Evolutionary conservation across 2,888 invertebrate species (phyloP).

Genomic region (Caenorhabditis sp.): DNA sequence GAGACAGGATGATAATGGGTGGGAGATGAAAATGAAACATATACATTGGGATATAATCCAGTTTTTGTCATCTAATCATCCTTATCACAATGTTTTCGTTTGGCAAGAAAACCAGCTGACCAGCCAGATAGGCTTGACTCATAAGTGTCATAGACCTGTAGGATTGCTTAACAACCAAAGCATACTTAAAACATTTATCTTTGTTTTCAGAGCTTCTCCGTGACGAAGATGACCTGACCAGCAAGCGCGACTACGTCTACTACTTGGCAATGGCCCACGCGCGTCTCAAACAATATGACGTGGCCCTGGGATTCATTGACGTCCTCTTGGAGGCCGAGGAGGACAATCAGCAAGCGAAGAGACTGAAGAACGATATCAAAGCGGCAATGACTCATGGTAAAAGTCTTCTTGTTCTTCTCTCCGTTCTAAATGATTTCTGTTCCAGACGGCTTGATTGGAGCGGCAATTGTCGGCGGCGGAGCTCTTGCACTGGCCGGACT

Average conservation of each 20-base stretch:
- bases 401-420: too few relatives aligned
- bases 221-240: slow-evolving; percentile 83
- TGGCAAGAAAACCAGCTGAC: not conserved
- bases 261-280: slow-evolving; percentile 95
- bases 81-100: not conserved
- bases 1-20: not conserved
- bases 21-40: not conserved
- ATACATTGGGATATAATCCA: not conserved
- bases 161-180: too few relatives aligned
- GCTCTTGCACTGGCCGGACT: slow-evolving; percentile 71
- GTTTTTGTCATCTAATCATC: not conserved
- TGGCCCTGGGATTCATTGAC: slow-evolving; percentile 88
- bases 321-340: slow-evolving; percentile 88
- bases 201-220: slow-evolving; percentile 80
- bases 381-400: slow-evolving; percentile 90
- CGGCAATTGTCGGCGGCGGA: slow-evolving; percentile 76
- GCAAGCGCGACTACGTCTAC: slow-evolving; percentile 93
- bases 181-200: not conserved
- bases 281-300: slow-evolving; percentile 91
- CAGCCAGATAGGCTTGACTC: not conserved
- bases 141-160: too few relatives aligned
- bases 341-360: slow-evolving; percentile 89
- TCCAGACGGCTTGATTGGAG: slow-evolving; percentile 76
- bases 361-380: slow-evolving; percentile 88
- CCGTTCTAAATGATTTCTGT: not conserved